Evolutionary conservation across 2,113 vertebrate species (phyloP).

Genomic region (Trogon surrucura): DNA sequence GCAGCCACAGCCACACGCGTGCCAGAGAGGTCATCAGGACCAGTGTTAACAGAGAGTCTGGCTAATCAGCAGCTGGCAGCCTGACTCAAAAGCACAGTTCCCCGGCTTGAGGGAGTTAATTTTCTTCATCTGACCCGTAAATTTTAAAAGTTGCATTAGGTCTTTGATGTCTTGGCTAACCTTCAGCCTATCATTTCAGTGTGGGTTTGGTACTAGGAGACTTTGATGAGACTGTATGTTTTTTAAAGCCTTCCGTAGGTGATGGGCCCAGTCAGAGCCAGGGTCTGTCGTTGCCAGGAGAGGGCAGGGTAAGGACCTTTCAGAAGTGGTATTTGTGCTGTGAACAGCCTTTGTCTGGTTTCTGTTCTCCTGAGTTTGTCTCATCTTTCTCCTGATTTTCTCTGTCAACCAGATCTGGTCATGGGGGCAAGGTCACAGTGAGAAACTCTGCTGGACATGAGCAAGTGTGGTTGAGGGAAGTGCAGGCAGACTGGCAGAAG

Average conservation of each 20-base stretch:
- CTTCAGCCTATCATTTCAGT: not conserved
- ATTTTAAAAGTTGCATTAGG: not conserved
- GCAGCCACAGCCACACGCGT: conserved; percentile 1
- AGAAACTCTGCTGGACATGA: not conserved
- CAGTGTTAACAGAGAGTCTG: not conserved
- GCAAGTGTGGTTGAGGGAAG: not conserved
- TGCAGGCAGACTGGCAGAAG: not conserved
- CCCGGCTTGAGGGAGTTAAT: not conserved
- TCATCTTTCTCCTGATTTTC: not conserved
- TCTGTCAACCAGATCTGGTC: not conserved
- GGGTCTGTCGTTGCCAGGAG: not conserved
- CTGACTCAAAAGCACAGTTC: not conserved
- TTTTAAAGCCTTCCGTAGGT: not conserved
- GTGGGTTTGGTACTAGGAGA: not conserved
- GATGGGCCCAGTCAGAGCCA: not conserved
- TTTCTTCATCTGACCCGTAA: not conserved
- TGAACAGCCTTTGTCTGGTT: not conserved
- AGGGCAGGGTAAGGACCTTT: not conserved
- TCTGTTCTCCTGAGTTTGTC: not conserved
- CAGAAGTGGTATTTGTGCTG: not conserved
- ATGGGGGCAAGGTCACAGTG: not conserved
- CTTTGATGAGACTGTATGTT: not conserved
- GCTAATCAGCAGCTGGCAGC: conserved; percentile 18
- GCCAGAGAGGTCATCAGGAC: conserved; percentile 24
- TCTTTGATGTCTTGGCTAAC: not conserved